A percentile compares a stretch with the other conserved stretches of the same genome.
Conservation (phyloP, 2,113 vertebrate species). For the Sinocyclocheilus anophthalmus region DNA sequence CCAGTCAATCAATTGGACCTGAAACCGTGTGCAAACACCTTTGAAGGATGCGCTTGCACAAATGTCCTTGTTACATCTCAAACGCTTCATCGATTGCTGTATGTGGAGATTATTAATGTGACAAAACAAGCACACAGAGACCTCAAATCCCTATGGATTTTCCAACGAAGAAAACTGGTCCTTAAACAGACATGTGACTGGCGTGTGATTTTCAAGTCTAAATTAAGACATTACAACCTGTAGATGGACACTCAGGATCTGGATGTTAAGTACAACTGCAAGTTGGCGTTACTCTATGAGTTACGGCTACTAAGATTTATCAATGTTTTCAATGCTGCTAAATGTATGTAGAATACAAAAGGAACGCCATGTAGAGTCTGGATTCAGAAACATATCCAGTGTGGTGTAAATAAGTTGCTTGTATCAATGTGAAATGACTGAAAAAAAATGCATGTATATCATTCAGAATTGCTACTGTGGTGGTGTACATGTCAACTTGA, state of each 20-base stretch:
- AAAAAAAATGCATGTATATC: conserved; percentile 47
- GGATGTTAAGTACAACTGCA: conserved; percentile 25
- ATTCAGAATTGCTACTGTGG: conserved; percentile 62
- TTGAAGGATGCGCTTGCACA: neutral
- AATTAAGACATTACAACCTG: conserved; percentile 16
- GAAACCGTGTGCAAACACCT: conserved; percentile 54
- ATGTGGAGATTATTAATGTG: conserved; percentile 21
- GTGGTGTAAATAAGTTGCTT: conserved; percentile 64
- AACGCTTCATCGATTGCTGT: neutral
- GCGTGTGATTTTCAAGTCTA: neutral
- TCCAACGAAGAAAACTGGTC: neutral
- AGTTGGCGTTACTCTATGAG: conserved; percentile 70
- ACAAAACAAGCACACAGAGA: conserved; percentile 6
- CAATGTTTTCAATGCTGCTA: conserved; percentile 64
- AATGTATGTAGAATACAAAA: conserved; percentile 51
- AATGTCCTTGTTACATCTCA: neutral
- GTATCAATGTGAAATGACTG: conserved; percentile 52
- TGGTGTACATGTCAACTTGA: conserved; percentile 65
- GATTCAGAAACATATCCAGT: conserved; percentile 15
- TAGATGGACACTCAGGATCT: conserved; percentile 44
- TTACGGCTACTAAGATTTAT: conserved; percentile 60
- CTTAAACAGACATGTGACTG: neutral
- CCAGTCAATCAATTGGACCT: conserved; percentile 58
- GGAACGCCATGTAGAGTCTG: conserved; percentile 43
- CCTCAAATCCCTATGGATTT: neutral